Percentiles rank a stretch among this genome's conserved stretches.
phyloP scores from a whole-genome alignment of 2,113 vertebrate species.

The Columba livia region DNA sequence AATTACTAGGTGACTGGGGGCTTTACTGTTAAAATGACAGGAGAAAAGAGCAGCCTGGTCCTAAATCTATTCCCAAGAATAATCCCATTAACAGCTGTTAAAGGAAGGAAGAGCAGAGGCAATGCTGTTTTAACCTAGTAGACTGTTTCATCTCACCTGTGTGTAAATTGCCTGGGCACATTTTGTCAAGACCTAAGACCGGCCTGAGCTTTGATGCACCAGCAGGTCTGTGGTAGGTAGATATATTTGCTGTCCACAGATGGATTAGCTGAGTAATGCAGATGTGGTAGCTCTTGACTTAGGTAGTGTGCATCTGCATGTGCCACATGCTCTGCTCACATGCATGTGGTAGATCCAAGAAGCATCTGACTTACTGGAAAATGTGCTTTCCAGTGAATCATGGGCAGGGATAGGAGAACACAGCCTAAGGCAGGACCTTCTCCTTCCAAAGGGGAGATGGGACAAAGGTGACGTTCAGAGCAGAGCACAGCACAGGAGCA shows the following conservation, averaged over 20 bases:
- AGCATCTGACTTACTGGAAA: neutral
- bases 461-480: neutral
- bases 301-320: neutral
- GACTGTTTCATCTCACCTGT: neutral
- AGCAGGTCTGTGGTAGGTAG: neutral
- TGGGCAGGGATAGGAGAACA: neutral
- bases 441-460: neutral
- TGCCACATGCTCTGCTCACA: neutral
- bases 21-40: too few relatives aligned
- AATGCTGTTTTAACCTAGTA: neutral
- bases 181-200: neutral
- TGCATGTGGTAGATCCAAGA: neutral
- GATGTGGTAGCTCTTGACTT: neutral
- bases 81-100: neutral
- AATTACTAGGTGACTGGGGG: neutral
- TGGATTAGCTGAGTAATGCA: neutral
- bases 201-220: neutral
- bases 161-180: neutral
- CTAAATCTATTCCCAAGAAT: too few relatives aligned
- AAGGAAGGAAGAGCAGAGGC: neutral
- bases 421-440: neutral
- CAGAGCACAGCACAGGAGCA: neutral
- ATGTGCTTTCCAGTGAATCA: neutral
- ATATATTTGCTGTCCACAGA: neutral
- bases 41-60: too few relatives aligned